phyloP scores from a whole-genome alignment of 2,888 invertebrate species.

The Plebejus melissa region DNA sequence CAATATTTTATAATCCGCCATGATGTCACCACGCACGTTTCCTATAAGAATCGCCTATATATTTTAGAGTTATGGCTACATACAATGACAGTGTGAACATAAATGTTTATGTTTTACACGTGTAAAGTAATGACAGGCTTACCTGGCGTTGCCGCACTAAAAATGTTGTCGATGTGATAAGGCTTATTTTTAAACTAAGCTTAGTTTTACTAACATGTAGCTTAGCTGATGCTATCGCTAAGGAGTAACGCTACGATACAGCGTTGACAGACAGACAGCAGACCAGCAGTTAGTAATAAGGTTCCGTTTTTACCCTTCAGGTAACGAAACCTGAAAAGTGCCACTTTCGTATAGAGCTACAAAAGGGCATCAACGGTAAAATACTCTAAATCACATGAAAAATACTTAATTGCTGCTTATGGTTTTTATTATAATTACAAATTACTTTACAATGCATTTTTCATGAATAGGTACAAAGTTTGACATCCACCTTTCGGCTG shows the following conservation, averaged over 20 bases:
- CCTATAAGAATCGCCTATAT: slow-evolving; percentile 61
- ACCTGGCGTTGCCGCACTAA: slow-evolving; percentile 45
- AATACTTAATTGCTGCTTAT: too few species aligned
- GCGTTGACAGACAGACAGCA: too few species aligned
- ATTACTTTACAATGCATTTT: neutral
- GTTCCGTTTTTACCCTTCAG: too few species aligned
- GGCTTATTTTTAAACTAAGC: slow-evolving; percentile 5
- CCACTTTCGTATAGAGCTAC: too few species aligned
- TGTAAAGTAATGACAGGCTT: slow-evolving; percentile 56
- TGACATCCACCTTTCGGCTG: neutral
- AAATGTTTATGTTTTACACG: slow-evolving; percentile 73
- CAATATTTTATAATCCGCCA: slow-evolving; percentile 35
- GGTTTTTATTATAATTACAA: neutral
- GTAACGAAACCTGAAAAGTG: too few species aligned
- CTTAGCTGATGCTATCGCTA: too few species aligned
- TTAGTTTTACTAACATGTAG: neutral
- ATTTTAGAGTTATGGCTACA: slow-evolving; percentile 64
- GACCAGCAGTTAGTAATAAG: too few species aligned
- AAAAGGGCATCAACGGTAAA: too few species aligned
- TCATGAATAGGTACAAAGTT: neutral
- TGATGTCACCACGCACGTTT: slow-evolving; percentile 53
- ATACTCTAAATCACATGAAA: too few species aligned
- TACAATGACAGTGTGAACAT: slow-evolving; percentile 64
- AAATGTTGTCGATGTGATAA: slow-evolving; percentile 33
- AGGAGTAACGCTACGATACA: too few species aligned